Evolutionary conservation across 2,888 invertebrate genomes (phyloP).

Genomic region (Branchellion lobata): DNA sequence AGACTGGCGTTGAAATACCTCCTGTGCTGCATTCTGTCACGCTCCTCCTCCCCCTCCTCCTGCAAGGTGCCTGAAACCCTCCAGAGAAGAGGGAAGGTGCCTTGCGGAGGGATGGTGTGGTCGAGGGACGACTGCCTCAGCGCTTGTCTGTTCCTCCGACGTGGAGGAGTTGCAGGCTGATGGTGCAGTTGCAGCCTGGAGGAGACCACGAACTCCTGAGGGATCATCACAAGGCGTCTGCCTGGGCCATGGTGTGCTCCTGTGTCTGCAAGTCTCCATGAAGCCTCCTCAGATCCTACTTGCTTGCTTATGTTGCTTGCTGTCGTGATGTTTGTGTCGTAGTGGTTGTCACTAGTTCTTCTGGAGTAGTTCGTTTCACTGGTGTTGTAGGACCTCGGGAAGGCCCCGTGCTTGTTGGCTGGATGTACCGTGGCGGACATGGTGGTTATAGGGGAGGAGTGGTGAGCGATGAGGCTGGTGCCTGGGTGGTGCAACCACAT

Average conservation of each 20-base stretch:
- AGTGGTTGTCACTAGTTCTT: too few relatives aligned
- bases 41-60: background rate
- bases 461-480: constrained; percentile 20
- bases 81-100: background rate
- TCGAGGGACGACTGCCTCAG: too few relatives aligned
- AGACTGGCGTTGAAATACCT: background rate
- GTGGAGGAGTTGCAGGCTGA: background rate
- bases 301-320: too few relatives aligned
- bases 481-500: constrained; percentile 33
- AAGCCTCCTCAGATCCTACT: constrained; percentile 34
- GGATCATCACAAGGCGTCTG: background rate
- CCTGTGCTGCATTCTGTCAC: background rate
- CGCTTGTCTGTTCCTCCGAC: background rate
- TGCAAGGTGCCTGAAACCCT: too few relatives aligned
- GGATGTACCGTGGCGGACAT: too few relatives aligned
- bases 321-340: too few relatives aligned
- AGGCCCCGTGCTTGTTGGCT: too few relatives aligned
- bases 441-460: background rate
- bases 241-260: background rate
- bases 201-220: background rate
- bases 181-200: background rate
- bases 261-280: constrained; percentile 7
- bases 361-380: too few relatives aligned
- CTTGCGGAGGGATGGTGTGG: background rate
- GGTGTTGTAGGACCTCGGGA: too few relatives aligned